phyloP scores from a whole-genome alignment of 2,113 vertebrate species.

The Burhinus bistriatus region DNA sequence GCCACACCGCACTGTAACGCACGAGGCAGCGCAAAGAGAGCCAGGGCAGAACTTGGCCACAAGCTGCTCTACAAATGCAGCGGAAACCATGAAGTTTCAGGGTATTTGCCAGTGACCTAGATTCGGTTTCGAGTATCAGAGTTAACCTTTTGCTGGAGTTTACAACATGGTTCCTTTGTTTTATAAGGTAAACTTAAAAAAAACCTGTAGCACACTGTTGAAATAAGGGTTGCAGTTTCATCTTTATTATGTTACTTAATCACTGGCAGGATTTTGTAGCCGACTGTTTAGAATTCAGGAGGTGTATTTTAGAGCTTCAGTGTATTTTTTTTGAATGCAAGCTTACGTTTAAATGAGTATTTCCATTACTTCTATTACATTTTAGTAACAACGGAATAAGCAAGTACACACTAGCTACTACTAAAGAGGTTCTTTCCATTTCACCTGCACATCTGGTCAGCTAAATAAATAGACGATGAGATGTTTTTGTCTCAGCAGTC shows the following conservation, averaged over 20 bases:
- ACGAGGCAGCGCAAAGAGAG: not conserved
- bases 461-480: not conserved
- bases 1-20: not conserved
- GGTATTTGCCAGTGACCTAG: not conserved
- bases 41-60: not conserved
- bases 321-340: not conserved
- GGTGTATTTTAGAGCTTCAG: not conserved
- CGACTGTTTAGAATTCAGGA: not conserved
- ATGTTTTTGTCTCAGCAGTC: not conserved
- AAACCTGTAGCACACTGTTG: not conserved
- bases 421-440: not conserved
- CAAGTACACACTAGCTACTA: not conserved
- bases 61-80: not conserved
- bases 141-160: not conserved
- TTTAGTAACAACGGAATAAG: not conserved
- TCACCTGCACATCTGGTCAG: not conserved
- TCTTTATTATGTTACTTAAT: not conserved
- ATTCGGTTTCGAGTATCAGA: not conserved
- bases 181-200: not conserved
- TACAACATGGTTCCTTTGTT: not conserved
- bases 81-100: rapidly evolving
- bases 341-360: not conserved
- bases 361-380: not conserved
- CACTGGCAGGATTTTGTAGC: not conserved
- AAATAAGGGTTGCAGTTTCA: not conserved